These are phyloP conservation scores for Disparrhopalites patrizii DNA, from an alignment of 2,888 invertebrate genomes.

Conservation along the genomic window DNA sequence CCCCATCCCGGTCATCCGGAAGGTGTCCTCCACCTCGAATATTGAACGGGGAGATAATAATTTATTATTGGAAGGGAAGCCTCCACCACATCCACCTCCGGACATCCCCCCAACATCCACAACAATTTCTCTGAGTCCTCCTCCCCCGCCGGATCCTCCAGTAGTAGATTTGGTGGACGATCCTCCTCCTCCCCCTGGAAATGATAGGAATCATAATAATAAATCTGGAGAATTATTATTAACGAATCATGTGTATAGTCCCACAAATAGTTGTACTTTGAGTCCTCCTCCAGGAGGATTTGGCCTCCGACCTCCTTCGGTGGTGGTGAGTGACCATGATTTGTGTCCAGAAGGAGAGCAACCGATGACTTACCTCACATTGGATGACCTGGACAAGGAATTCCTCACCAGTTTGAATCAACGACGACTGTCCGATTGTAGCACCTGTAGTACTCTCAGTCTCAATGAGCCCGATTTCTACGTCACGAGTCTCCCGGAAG, in stretches of 20 bases:
- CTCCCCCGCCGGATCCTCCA: no score
- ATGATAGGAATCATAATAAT: background rate
- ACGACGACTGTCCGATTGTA: slow-evolving; percentile 46
- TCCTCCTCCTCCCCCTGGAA: no score
- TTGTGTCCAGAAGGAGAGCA: slow-evolving; percentile 41
- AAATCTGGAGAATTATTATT: background rate
- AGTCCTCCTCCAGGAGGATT: background rate
- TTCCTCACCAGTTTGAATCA: slow-evolving; percentile 31
- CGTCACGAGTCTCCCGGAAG: slow-evolving; percentile 34
- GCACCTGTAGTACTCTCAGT: slow-evolving; percentile 47
- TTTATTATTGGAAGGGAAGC: no score
- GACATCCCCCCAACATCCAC: no score
- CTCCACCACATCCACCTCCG: no score
- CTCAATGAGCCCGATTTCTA: slow-evolving; percentile 42
- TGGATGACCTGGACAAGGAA: slow-evolving; percentile 39
- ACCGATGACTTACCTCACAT: slow-evolving; percentile 42
- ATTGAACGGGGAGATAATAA: no score
- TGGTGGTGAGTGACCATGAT: slow-evolving; percentile 48
- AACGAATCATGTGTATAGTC: no score
- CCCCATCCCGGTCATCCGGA: no score
- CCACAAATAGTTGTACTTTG: no score
- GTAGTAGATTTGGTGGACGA: background rate
- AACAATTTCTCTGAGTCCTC: no score
- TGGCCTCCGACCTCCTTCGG: slow-evolving; percentile 44
- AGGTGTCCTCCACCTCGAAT: no score